Conservation (phyloP, 2,888 invertebrate species). For the Seladonia tumulorum region DNA sequence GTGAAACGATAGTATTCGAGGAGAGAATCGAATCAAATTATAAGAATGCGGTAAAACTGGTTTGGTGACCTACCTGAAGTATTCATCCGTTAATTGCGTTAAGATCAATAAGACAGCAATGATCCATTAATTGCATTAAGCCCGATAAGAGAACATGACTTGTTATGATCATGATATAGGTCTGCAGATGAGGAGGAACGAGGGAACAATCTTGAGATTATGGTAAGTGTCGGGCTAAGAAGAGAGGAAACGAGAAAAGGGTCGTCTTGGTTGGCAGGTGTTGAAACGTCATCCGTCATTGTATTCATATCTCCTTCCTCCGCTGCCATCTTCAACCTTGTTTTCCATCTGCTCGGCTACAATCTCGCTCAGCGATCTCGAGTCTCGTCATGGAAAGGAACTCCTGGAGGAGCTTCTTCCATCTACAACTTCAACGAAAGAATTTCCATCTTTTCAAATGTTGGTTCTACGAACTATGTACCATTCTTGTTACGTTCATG, state of each 20-base stretch:
- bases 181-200: conserved; percentile 34
- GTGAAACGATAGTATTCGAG: not conserved
- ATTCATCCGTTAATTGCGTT: not conserved
- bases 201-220: conserved; percentile 61
- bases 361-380: conserved; percentile 2
- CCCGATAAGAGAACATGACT: conserved; percentile 1
- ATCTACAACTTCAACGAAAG: conserved; percentile 3
- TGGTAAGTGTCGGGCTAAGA: conserved; percentile 57
- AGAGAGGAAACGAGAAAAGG: conserved; percentile 69
- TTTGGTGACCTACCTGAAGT: conserved; percentile 44
- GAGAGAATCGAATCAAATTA: not conserved
- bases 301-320: conserved; percentile 30
- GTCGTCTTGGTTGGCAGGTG: conserved; percentile 79
- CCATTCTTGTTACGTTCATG: not conserved
- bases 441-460: not conserved
- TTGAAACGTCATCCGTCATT: conserved; percentile 70
- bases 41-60: not conserved
- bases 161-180: conserved; percentile 22
- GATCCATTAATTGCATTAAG: not conserved
- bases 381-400: not conserved
- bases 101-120: not conserved
- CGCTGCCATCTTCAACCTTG: conserved; percentile 28
- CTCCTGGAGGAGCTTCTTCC: not conserved
- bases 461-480: not conserved
- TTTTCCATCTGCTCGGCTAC: conserved; percentile 16